Conservation (phyloP, 2,888 invertebrate species). For the Noctua janthe region DNA sequence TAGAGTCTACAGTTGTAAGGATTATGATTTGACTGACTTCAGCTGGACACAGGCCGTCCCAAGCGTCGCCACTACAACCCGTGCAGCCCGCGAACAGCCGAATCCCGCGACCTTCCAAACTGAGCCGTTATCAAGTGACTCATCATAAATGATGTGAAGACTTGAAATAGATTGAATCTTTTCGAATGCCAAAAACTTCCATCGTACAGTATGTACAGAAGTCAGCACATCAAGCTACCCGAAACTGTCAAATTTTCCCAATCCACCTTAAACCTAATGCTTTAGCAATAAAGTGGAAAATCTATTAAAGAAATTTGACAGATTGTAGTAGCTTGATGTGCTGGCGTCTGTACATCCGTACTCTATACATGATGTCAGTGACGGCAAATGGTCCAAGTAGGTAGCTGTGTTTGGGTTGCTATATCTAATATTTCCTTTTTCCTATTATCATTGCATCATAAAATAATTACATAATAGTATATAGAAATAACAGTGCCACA, state of each 20-base stretch:
- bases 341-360: background rate
- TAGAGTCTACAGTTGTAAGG: background rate
- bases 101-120: background rate
- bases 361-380: background rate
- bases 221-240: too few species aligned
- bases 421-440: slow-evolving; percentile 26
- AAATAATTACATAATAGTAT: background rate
- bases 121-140: background rate
- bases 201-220: background rate
- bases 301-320: too few species aligned
- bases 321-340: too few species aligned
- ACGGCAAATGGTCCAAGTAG: background rate
- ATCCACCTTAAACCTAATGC: too few species aligned
- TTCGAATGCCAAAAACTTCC: background rate
- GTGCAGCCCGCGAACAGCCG: background rate
- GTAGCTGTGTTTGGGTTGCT: background rate
- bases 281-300: too few species aligned
- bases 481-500: slow-evolving; percentile 11
- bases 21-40: background rate
- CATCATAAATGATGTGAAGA: background rate
- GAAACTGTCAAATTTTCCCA: too few species aligned
- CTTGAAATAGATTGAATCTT: background rate
- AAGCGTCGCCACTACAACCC: background rate
- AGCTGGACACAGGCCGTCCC: background rate
- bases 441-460: background rate